A percentile compares a stretch with the other conserved stretches of the same genome.
Conservation (phyloP, 2,113 vertebrate species). For the Ceyx melanurus region DNA sequence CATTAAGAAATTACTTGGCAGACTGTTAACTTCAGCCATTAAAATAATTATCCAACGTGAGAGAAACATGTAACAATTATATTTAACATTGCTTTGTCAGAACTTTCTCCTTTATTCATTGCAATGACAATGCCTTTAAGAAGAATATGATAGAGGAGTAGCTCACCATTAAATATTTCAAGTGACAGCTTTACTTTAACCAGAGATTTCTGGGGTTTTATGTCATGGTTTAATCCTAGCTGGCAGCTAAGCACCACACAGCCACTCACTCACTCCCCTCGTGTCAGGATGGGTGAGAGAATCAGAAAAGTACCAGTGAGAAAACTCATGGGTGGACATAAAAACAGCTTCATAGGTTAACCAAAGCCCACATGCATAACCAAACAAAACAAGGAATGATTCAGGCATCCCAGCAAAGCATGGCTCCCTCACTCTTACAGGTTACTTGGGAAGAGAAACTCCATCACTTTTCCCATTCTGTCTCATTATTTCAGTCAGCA, state of each 20-base stretch:
- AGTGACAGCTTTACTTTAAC: not conserved
- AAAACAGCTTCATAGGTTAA: not conserved
- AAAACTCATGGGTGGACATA: not conserved
- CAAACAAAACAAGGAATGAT: not conserved
- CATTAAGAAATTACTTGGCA: conserved; percentile 17
- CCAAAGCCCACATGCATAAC: not conserved
- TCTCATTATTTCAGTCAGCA: conserved; percentile 44
- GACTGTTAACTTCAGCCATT: conserved; percentile 33
- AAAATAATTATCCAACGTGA: conserved; percentile 34
- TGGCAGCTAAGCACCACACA: not conserved
- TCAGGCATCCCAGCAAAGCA: not conserved
- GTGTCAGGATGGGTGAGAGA: not conserved
- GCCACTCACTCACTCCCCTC: not conserved
- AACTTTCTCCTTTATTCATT: not conserved
- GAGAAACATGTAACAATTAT: not conserved
- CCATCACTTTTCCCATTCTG: not conserved
- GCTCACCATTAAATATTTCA: not conserved
- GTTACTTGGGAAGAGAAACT: not conserved
- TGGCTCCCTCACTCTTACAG: not conserved
- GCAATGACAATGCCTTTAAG: conserved; percentile 8
- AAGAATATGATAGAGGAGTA: not conserved
- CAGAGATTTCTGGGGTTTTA: not conserved
- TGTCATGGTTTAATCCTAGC: not conserved
- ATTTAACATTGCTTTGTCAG: not conserved
- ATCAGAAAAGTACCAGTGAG: not conserved